phyloP scores from a whole-genome alignment of 2,888 invertebrate genomes.

The Caenorhabditis zanzibari region DNA sequence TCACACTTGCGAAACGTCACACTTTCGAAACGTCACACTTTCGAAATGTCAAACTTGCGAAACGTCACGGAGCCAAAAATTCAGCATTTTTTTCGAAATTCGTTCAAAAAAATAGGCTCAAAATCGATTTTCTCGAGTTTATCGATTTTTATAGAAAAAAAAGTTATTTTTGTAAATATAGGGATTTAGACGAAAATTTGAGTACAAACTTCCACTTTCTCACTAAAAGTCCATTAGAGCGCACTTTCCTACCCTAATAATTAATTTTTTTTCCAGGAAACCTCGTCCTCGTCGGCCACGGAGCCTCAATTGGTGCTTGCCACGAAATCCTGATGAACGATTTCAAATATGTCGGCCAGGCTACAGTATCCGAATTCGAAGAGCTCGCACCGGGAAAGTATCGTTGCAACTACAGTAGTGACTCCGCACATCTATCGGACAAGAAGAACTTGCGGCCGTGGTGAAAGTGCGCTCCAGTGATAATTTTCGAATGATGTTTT shows the following conservation, averaged over 20 bases:
- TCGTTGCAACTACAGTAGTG: conserved; percentile 71
- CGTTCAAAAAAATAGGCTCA: too few relatives aligned
- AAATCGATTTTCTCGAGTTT: too few relatives aligned
- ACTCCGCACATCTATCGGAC: conserved; percentile 78
- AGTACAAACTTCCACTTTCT: too few relatives aligned
- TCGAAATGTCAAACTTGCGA: too few relatives aligned
- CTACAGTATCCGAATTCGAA: conserved; percentile 74
- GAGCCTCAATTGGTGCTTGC: conserved; percentile 82
- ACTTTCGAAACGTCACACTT: too few relatives aligned
- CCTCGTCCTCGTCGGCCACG: conserved; percentile 80
- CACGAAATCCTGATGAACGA: conserved; percentile 77
- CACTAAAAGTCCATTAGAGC: too few relatives aligned
- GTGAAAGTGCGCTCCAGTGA: conserved; percentile 49
- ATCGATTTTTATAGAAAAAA: too few relatives aligned
- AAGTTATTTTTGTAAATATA: too few relatives aligned
- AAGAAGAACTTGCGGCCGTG: conserved; percentile 79
- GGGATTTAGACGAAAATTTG: too few relatives aligned
- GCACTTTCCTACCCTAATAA: neutral
- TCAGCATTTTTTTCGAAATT: too few relatives aligned
- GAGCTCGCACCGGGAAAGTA: conserved; percentile 71
- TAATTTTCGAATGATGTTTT: neutral
- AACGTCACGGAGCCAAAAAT: too few relatives aligned
- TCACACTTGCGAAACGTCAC: too few relatives aligned
- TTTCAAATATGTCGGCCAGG: conserved; percentile 82
- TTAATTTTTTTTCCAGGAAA: conserved; percentile 61